Percentiles rank a stretch among this genome's conserved stretches.
Evolutionary conservation across 2,888 invertebrate genomes (phyloP).

Genomic region (Apamea crenata): DNA sequence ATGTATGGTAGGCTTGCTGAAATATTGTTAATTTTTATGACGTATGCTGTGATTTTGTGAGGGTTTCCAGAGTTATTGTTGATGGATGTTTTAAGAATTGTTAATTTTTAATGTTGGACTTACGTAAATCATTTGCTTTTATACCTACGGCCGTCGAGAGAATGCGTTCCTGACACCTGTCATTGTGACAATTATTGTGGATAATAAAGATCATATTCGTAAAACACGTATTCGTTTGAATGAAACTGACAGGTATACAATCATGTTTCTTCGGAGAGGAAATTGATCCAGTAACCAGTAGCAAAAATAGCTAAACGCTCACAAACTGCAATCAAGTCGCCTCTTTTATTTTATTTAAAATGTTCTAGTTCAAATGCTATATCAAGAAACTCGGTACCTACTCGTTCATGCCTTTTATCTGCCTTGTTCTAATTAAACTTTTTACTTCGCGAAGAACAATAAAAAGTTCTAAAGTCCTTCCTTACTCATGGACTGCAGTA

Average conservation of each 20-base stretch:
- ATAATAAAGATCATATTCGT: too few relatives aligned
- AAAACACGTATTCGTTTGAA: too few relatives aligned
- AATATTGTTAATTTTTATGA: slow-evolving; percentile 47
- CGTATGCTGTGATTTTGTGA: slow-evolving; percentile 23
- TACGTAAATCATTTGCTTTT: background rate
- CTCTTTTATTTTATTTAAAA: slow-evolving; percentile 24
- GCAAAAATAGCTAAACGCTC: background rate
- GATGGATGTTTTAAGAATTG: background rate
- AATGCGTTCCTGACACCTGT: too few relatives aligned
- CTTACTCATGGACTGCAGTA: slow-evolving; percentile 50
- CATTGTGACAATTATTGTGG: too few relatives aligned
- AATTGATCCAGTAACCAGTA: background rate
- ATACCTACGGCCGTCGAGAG: background rate
- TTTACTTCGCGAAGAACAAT: slow-evolving; percentile 53
- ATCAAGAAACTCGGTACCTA: slow-evolving; percentile 31
- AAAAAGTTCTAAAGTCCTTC: slow-evolving; percentile 48
- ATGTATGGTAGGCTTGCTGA: slow-evolving; percentile 24
- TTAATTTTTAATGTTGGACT: background rate
- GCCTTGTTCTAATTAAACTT: slow-evolving; percentile 51
- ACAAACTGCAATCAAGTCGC: background rate
- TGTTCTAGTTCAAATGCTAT: slow-evolving; percentile 21
- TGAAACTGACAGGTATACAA: too few relatives aligned
- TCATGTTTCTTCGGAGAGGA: background rate
- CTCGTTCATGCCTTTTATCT: slow-evolving; percentile 39
- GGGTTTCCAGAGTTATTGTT: background rate